Percentiles rank a stretch among this genome's conserved stretches.
These are phyloP conservation scores for Anthonomus grandis DNA, from an alignment of 1,140 invertebrate genomes.

Conservation along the genomic window DNA sequence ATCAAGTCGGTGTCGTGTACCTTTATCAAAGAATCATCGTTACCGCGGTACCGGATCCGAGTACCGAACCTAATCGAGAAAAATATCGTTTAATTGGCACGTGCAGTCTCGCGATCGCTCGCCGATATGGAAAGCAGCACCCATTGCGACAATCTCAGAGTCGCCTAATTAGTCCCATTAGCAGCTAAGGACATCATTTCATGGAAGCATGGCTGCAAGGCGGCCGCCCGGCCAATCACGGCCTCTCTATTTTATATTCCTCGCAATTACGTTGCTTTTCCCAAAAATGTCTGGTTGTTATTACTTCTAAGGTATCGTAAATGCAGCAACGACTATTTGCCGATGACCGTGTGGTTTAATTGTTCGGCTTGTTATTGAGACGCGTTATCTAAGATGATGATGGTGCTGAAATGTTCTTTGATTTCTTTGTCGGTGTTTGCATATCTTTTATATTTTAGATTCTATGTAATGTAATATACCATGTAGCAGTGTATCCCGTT, in stretches of 20 bases:
- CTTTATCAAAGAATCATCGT: conserved; percentile 18
- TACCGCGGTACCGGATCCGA: conserved; percentile 21
- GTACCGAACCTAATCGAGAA: conserved; percentile 32
- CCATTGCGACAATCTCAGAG: conserved; percentile 47
- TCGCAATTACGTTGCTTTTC: conserved; percentile 32
- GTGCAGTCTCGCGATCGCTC: conserved; percentile 34
- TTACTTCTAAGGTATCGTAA: no score
- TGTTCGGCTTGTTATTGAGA: conserved; percentile 12
- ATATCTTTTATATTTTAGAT: no score
- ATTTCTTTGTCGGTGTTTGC: no score
- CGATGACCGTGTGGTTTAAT: conserved; percentile 25
- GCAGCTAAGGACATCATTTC: conserved; percentile 41
- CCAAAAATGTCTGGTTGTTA: conserved; percentile 39
- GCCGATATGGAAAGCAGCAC: conserved; percentile 44
- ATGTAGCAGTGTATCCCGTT: no score
- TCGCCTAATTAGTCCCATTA: conserved; percentile 45
- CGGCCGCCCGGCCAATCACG: conserved; percentile 35
- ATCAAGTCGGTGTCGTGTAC: conserved; percentile 5
- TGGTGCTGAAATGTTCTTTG: no score
- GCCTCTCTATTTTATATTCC: conserved; percentile 17
- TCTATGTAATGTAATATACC: no score
- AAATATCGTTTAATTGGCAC: conserved; percentile 38
- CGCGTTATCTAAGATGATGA: conserved; percentile 23
- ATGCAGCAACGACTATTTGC: conserved; percentile 16
- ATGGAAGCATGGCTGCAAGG: conserved; percentile 34